Percentiles rank a stretch among this genome's conserved stretches.
phyloP scores from a whole-genome alignment of 2,797 vertebrate genomes.

The Hapalemur alaotrensis region DNA sequence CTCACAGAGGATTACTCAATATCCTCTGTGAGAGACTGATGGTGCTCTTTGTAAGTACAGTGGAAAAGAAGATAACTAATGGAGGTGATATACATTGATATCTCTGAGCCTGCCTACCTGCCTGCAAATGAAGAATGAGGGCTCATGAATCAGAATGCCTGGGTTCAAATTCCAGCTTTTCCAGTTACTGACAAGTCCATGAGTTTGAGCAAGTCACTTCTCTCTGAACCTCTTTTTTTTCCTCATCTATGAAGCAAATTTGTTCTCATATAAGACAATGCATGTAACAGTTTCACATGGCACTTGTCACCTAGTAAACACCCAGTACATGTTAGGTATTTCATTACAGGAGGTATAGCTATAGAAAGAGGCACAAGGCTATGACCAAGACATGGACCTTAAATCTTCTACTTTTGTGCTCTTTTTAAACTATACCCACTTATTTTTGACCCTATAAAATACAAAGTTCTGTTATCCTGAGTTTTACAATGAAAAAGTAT shows the following conservation, averaged over 20 bases:
- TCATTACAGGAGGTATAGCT: neutral
- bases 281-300: neutral
- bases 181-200: neutral
- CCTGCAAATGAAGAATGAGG: neutral
- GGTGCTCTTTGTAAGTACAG: neutral
- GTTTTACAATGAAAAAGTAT: neutral
- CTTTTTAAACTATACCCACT: neutral
- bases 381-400: neutral
- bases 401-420: neutral
- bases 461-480: neutral
- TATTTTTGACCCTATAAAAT: neutral
- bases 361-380: neutral
- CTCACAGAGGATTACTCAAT: neutral
- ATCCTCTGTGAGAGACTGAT: neutral
- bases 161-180: neutral
- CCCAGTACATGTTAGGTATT: neutral
- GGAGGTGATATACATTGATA: neutral
- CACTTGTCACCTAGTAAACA: neutral
- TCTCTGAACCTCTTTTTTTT: neutral
- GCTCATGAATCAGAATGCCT: neutral
- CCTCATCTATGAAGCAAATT: neutral
- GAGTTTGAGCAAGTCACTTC: neutral
- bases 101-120: neutral
- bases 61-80: neutral
- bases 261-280: neutral